Base-by-base conservation (phyloP, 2,797 vertebrate genomes). In the Agapornis canus region DNA sequence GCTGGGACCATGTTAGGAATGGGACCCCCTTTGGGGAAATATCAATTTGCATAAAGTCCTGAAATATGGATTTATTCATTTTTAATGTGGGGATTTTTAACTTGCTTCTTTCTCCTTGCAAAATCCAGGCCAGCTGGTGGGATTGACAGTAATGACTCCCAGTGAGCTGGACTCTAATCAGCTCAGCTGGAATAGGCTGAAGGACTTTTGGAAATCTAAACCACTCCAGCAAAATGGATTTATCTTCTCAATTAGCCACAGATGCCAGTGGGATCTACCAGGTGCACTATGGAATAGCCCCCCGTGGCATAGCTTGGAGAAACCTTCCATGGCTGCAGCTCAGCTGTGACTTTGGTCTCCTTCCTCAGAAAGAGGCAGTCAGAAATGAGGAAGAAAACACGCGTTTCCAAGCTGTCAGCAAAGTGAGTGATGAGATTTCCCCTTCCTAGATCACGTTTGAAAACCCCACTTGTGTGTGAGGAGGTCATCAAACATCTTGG, bases 161-260 rank as follows among this genome's bases (percentile, higher is more conserved):
- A 96, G 92, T 80, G 95, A 96, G 92, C 90, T 97, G 95, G 93
- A 96, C 91, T 97, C 68, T 93, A 95, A 96, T 95, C 94, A 96
- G 92, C 88, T 96, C 92, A 95, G 90, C 86, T 96, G 92, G 94
- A 97, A 82, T 93, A 92, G 81, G 49, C 81, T 90, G 94, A 96
- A 95, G 92, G 90, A 90, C 92, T 96, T 96, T 59, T 82, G 93
- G 78, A 96, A 95, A 89, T 82, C 80, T 93, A 89, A 93, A 73
- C 85, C 76, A 92, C 87, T 95, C 70, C 89, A 92, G 85, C 85
- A 96, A 95, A 95, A 94, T 92, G 92, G 94, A 95, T 96, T 97
- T 95, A 96, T 95, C 91, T 95, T 93, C 94, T 92, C 91, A 92
- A 86, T 96, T 95, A 95, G 91, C 66, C 89, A 77, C 91, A 96